A percentile compares a stretch with the other conserved stretches of the same genome.
Conservation (phyloP, 2,888 invertebrate genomes). For the Euclidia mi region DNA sequence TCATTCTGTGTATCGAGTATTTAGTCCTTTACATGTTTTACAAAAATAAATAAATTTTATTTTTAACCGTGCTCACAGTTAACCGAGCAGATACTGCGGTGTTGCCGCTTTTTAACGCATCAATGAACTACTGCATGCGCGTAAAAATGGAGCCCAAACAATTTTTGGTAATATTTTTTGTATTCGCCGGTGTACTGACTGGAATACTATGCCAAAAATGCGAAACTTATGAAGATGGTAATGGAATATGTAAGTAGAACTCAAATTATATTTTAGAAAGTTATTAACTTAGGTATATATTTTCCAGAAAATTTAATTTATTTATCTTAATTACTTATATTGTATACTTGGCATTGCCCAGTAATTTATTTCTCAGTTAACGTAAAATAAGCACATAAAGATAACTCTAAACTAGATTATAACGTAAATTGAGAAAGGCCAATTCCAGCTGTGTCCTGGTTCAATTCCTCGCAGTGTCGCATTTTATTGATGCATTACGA, state of each 20-base stretch:
- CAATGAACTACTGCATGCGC: slow-evolving; percentile 50
- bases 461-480: no score
- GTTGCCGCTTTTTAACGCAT: slow-evolving; percentile 44
- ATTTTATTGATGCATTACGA: no score
- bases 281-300: background rate
- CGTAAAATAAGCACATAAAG: no score
- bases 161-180: slow-evolving; percentile 44
- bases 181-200: slow-evolving; percentile 41
- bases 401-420: no score
- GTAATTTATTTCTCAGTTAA: no score
- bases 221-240: slow-evolving; percentile 48
- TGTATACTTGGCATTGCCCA: no score
- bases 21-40: background rate
- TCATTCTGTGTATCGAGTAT: background rate
- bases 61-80: slow-evolving; percentile 41
- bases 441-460: no score
- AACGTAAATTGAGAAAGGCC: no score
- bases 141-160: slow-evolving; percentile 52
- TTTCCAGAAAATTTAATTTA: no score
- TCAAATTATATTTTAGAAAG: background rate
- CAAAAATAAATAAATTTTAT: slow-evolving; percentile 41
- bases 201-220: slow-evolving; percentile 48
- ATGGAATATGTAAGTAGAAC: slow-evolving; percentile 52
- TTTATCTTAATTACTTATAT: no score
- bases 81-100: slow-evolving; percentile 38